Conservation (phyloP, 2,113 vertebrate species). For the Chaetodon auriga region DNA sequence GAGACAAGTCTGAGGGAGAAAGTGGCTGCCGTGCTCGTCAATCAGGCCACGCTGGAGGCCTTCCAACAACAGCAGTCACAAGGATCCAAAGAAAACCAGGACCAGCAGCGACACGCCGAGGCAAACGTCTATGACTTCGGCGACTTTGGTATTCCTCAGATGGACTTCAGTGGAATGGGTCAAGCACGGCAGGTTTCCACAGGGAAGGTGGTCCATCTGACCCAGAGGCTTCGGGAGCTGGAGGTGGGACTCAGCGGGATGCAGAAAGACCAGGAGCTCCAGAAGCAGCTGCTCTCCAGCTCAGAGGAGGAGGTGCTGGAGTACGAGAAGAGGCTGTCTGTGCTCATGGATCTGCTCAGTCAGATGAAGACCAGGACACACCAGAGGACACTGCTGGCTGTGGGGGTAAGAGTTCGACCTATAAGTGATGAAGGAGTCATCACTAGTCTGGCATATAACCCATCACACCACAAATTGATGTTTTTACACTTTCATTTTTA, state of each 20-base stretch:
- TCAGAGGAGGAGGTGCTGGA: slow-evolving; percentile 87
- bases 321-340: slow-evolving; percentile 87
- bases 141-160: slow-evolving; percentile 64
- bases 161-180: slow-evolving; percentile 49
- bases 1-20: slow-evolving; percentile 89
- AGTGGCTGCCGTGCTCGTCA: slow-evolving; percentile 86
- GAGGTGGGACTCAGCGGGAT: slow-evolving; percentile 86
- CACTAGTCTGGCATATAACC: not conserved
- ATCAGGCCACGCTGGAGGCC: slow-evolving; percentile 88
- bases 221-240: slow-evolving; percentile 86
- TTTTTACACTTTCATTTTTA: not conserved
- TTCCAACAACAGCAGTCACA: slow-evolving; percentile 81
- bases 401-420: slow-evolving; percentile 57
- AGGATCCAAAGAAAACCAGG: slow-evolving; percentile 42
- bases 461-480: too few species aligned
- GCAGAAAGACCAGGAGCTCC: slow-evolving; percentile 85
- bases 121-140: slow-evolving; percentile 34
- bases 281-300: slow-evolving; percentile 87
- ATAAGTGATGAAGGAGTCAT: not conserved
- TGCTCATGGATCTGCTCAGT: slow-evolving; percentile 86
- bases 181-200: slow-evolving; percentile 58
- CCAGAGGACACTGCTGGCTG: slow-evolving; percentile 25
- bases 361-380: slow-evolving; percentile 71
- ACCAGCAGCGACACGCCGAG: slow-evolving; percentile 10
- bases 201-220: slow-evolving; percentile 81